Conservation (phyloP, 2,888 invertebrate species). For the Coleophora deauratella region DNA sequence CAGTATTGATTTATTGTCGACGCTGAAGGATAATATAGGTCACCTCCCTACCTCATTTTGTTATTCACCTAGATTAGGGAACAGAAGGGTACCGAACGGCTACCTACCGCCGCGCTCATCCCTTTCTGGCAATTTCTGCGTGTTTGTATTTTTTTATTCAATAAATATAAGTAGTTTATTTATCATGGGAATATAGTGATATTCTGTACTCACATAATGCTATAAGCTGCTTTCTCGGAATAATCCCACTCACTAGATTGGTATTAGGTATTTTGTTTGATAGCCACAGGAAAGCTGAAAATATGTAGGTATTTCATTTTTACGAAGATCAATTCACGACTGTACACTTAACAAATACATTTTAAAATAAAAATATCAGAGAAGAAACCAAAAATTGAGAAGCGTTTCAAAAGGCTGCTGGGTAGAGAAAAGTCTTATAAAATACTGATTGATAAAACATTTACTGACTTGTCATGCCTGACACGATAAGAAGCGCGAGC, state of each 20-base stretch:
- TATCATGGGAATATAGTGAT: too few species aligned
- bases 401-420: too few species aligned
- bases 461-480: constrained; percentile 32
- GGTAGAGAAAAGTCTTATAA: too few species aligned
- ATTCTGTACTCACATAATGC: constrained; percentile 36
- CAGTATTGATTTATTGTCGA: constrained; percentile 2
- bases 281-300: constrained; percentile 37
- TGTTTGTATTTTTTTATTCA: too few species aligned
- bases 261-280: constrained; percentile 24
- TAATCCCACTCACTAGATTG: constrained; percentile 34
- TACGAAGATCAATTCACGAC: too few species aligned
- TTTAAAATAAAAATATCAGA: neutral
- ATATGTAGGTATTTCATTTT: constrained; percentile 10
- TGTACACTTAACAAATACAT: neutral
- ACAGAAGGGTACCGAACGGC: neutral
- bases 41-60: constrained; percentile 1
- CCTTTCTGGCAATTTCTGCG: too few species aligned
- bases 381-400: too few species aligned
- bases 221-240: constrained; percentile 31
- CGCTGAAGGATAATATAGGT: constrained; percentile 1
- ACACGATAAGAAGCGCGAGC: constrained; percentile 24
- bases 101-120: too few species aligned
- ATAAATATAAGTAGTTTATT: too few species aligned
- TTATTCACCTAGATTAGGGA: neutral
- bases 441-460: neutral